Percentiles rank a stretch among this genome's conserved stretches.
Conservation (phyloP, 1,140 invertebrate genomes). For the Macrobrachium rosenbergii region DNA sequence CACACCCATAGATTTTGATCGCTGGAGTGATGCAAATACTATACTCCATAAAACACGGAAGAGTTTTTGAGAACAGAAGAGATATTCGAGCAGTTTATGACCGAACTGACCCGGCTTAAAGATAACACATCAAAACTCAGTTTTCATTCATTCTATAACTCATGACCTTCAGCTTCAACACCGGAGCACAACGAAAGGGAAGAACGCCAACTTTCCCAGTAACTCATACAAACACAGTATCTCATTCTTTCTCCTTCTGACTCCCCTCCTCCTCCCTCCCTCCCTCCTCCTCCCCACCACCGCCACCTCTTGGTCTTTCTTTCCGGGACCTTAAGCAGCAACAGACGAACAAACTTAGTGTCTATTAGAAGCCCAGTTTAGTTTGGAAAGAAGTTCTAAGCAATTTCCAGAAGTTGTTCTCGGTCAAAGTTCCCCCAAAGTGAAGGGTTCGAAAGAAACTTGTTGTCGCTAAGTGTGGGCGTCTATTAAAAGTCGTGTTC, state of each 20-base stretch:
- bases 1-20: no score
- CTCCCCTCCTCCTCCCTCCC: neutral
- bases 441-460: conserved; percentile 43
- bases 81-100: no score
- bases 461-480: conserved; percentile 45
- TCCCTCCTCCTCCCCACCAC: neutral
- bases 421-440: conserved; percentile 43
- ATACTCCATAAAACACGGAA: no score
- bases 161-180: neutral
- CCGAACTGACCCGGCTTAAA: no score
- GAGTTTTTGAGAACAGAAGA: no score
- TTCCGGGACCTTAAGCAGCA: conserved; percentile 33
- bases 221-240: no score
- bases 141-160: neutral
- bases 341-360: conserved; percentile 42
- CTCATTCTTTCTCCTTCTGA: neutral
- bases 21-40: no score
- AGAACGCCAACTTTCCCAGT: no score
- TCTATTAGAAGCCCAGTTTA: conserved; percentile 40
- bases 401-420: conserved; percentile 39
- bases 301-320: neutral
- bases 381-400: conserved; percentile 43
- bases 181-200: no score
- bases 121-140: neutral
- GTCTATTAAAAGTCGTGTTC: conserved; percentile 53